Base-by-base conservation (phyloP, 2,888 invertebrate genomes). In the Lithophane ornitopus region DNA sequence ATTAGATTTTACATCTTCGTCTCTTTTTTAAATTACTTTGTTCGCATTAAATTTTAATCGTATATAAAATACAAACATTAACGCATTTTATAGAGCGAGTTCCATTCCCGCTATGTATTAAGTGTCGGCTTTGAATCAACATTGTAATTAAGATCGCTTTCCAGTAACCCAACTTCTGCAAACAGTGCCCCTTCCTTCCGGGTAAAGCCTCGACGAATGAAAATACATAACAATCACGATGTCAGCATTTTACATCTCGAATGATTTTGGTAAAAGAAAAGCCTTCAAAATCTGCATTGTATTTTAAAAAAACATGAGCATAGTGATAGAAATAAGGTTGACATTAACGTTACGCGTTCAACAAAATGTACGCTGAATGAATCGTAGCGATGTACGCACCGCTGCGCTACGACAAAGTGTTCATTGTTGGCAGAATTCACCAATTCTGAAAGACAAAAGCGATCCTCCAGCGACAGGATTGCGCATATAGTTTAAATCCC, bases 401-500 rank as follows among this genome's bases (percentile, higher is more conserved):
- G 85, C 81, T 90, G 92, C 90, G 82, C 90, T 71, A 83, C 89
- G 88, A 93, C 92, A 92, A 93, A 91, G 90, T 92, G 81, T 78
- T 91, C 89, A 91, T 94, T 93, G 91, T 94, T 86, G 79, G 82
- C 87, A 80, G 87, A 90, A 88, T 89, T 89, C 89, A 89, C 88
- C 90, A 91, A 92, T 93, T 91, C 91, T 88, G 85, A 88, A 90
- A 94, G 91, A 94, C 94, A 93, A 94, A 90, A 89, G 91, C 89
- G 80, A 89, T 89, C 76, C 89, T 88, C 85, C 82, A 85, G 83
- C 87, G 88, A 89, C 90, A 90, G 85, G 86, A 83, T 84, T 85
- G 85, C 84, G 88, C 87, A 87, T 73, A 86, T 89, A 91, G 87
- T 89, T 89, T 89, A 88, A 91, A 91, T 89, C 88, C 86, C 82